Evolutionary conservation across 2,888 invertebrate genomes (phyloP).

Genomic region (Willowsia nigromaculata): DNA sequence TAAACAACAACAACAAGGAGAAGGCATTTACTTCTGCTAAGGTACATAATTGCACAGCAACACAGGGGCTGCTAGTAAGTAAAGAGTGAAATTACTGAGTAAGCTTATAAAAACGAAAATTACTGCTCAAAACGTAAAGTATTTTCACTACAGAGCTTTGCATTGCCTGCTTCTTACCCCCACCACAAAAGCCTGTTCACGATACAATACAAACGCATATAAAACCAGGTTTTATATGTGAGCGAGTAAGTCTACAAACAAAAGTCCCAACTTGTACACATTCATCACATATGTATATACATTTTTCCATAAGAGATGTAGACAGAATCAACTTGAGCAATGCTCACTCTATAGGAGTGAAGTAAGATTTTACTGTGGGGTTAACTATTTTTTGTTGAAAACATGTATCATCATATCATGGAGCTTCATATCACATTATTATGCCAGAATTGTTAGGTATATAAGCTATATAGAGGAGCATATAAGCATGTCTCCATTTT

Average conservation of each 20-base stretch:
- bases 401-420: conserved; percentile 32
- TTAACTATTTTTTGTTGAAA: background rate
- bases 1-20: background rate
- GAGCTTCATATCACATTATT: conserved; percentile 17
- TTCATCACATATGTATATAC: too few relatives aligned
- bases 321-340: background rate
- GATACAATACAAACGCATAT: too few relatives aligned
- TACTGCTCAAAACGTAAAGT: background rate
- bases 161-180: background rate
- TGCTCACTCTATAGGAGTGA: background rate
- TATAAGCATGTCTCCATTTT: background rate
- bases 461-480: background rate
- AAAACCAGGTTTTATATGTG: too few relatives aligned
- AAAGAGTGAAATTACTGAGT: background rate
- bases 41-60: background rate
- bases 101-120: background rate
- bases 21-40: background rate
- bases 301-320: too few relatives aligned
- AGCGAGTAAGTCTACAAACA: too few relatives aligned
- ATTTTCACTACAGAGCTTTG: too few relatives aligned
- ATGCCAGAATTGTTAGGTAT: conserved; percentile 13
- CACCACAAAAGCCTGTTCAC: background rate
- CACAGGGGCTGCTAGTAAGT: background rate
- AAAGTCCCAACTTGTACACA: too few relatives aligned
- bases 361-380: conserved; percentile 12